phyloP scores from a whole-genome alignment of 2,888 invertebrate genomes.

The Allygus modestus region DNA sequence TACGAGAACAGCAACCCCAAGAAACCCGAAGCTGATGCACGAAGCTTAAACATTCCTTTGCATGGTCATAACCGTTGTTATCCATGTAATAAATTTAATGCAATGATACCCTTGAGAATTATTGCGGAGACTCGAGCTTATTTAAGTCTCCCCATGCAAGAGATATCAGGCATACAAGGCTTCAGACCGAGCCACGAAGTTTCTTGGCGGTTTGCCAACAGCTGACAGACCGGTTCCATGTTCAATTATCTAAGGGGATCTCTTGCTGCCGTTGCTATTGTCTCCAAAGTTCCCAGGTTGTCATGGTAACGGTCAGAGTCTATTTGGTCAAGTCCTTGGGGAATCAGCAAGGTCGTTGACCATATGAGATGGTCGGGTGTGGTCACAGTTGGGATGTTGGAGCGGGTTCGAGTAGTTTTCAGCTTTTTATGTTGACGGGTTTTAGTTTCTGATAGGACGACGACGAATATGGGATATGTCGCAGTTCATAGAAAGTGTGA shows the following conservation, averaged over 20 bases:
- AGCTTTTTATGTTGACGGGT: no score
- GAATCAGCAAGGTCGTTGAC: conserved; percentile 1
- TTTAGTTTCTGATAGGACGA: no score
- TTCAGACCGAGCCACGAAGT: not conserved
- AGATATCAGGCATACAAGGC: conserved; percentile 7
- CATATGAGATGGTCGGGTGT: not conserved
- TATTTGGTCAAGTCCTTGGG: not conserved
- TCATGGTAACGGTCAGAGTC: not conserved
- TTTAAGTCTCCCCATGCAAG: not conserved
- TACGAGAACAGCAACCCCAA: not conserved
- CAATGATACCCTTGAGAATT: not conserved
- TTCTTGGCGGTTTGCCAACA: not conserved
- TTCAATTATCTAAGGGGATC: not conserved
- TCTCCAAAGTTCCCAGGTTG: not conserved
- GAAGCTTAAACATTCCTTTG: not conserved
- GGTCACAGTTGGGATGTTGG: not conserved
- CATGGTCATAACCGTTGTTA: not conserved
- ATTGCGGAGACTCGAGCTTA: not conserved
- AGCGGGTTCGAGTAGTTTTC: not conserved
- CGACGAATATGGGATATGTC: no score
- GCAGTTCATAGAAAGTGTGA: no score
- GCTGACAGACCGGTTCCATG: conserved; percentile 17
- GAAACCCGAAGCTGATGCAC: conserved; percentile 1
- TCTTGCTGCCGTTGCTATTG: conserved; percentile 9
- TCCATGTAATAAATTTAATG: not conserved